These are phyloP conservation scores for Gorsachius magnificus DNA, from an alignment of 2,797 vertebrate genomes.

Conservation along the genomic window DNA sequence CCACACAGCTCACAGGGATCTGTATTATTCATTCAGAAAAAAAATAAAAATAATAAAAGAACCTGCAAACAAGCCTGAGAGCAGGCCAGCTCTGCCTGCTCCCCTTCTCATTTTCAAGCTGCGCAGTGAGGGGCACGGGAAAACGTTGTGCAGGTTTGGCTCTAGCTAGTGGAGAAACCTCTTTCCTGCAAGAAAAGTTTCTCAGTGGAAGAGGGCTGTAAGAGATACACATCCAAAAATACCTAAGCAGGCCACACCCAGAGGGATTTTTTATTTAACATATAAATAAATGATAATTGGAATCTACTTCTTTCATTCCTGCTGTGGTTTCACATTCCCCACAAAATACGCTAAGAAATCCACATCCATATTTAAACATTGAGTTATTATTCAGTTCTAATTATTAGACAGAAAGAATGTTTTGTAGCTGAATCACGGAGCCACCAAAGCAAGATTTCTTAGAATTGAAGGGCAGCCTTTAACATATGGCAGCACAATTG, in stretches of 20 bases:
- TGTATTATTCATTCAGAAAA: fast-evolving
- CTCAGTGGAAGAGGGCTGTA: not conserved
- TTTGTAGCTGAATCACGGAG: not conserved
- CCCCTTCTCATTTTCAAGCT: not conserved
- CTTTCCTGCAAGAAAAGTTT: not conserved
- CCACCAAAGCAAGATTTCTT: not conserved
- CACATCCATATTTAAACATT: not conserved
- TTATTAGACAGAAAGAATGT: not conserved
- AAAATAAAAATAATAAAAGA: not conserved
- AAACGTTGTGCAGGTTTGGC: no score
- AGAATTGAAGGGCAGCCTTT: not conserved
- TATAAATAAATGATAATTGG: not conserved
- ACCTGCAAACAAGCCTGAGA: no score
- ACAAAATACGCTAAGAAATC: not conserved
- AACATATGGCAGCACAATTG: fast-evolving
- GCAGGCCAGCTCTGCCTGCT: not conserved
- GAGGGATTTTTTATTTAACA: not conserved
- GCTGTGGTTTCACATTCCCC: not conserved
- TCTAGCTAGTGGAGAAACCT: not conserved
- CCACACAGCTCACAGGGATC: not conserved
- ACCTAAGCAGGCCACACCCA: not conserved
- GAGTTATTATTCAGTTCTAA: not conserved
- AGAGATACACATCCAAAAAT: not conserved
- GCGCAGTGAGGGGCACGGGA: fast-evolving
- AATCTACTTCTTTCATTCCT: not conserved